phyloP scores from a whole-genome alignment of 2,113 vertebrate genomes.

The Pimephales promelas region DNA sequence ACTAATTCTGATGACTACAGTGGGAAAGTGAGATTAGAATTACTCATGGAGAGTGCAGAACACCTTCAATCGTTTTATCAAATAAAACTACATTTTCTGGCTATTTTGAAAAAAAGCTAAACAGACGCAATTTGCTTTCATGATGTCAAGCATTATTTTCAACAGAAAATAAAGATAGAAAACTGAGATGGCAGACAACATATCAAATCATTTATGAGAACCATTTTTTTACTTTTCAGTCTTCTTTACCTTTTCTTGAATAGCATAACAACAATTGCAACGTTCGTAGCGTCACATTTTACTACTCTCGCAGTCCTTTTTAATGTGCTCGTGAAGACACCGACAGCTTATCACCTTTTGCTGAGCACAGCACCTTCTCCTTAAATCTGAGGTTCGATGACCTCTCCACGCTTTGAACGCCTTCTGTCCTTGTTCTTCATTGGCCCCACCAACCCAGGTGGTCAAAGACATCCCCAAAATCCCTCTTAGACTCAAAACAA shows the following conservation, averaged over 20 bases:
- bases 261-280: not conserved
- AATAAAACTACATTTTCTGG: accelerated
- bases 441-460: conserved; percentile 72
- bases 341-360: conserved; percentile 78
- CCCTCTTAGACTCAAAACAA: conserved; percentile 73
- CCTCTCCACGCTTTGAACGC: conserved; percentile 64
- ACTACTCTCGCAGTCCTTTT: not conserved
- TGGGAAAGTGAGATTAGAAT: not conserved
- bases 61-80: not conserved
- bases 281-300: not conserved
- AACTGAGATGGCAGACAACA: not conserved
- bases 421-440: conserved; percentile 85
- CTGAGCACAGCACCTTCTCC: conserved; percentile 81
- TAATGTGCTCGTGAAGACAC: not conserved
- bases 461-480: conserved; percentile 70
- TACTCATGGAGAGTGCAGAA: not conserved
- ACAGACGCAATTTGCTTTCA: not conserved
- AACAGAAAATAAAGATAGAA: not conserved
- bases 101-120: not conserved
- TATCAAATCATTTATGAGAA: not conserved
- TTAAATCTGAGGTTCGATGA: conserved; percentile 69
- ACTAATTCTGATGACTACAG: conserved; percentile 44
- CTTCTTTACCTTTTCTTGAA: not conserved
- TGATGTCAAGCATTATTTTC: not conserved
- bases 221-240: not conserved